Base-by-base conservation (phyloP, 2,113 vertebrate species). In the Dicrurus megarhynchus region DNA sequence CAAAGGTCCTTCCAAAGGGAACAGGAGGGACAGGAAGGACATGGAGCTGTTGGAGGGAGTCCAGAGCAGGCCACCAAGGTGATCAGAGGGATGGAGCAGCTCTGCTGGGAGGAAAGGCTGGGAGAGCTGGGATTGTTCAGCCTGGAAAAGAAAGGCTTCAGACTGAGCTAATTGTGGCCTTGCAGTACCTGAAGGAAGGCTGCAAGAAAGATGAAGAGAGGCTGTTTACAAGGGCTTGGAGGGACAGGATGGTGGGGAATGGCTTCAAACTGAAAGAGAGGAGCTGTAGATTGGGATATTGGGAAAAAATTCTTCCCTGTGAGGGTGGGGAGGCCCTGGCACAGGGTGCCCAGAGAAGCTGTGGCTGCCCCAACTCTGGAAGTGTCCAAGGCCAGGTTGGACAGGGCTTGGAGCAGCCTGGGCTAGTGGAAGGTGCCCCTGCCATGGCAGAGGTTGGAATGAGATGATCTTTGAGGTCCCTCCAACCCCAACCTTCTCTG, bases 361-460 rank as follows among this genome's bases (percentile, higher is more conserved):
- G 55, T 6, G 78, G 30, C 70, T 69, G 30, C 10, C 20, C 30
- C 61, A 41, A 61, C 30, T 41, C 39, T 68, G 78, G n/a, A 0
- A 68, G 6, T 18, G 55, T 3, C 24, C 70, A 3, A 47, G 61
- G n/a, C 14, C 78, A 55, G 47, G 39, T 0, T 61, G 63, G 26
- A 55, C 0, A 0, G 39, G 24, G 24, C 61, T 82, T 15, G 39
- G n/a, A n/a, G 53, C 39, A 16, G 0, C 11, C 53, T 76, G 70
- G 55, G 30, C 1, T 0, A 9, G 33, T 23, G 52, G 15, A 8
- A 60, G 28, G 3, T 68, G 20, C 68, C 53, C 19, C 24, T 75
- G 30, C 20, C 20, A 8, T n/a, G 28, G 57, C 23, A 26, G n/a
- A 0, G 10, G 57, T 2, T 60, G 57, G 55, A 27, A 52, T 0